Evolutionary conservation across 2,113 vertebrate species (phyloP).

Genomic region (Prunella himalayana): DNA sequence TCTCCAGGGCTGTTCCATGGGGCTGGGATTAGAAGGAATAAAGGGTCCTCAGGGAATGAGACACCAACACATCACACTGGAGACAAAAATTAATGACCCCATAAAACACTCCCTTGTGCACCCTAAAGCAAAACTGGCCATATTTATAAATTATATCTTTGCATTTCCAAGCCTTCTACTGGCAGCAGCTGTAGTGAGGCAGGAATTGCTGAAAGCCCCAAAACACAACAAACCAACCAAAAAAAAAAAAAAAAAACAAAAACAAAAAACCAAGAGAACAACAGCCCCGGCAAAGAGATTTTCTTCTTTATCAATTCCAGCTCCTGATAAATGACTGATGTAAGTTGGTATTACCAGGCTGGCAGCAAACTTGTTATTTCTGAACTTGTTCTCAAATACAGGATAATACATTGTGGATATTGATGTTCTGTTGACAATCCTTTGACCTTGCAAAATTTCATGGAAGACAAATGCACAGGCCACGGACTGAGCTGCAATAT

Average conservation of each 20-base stretch:
- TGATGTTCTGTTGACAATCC: constrained; percentile 16
- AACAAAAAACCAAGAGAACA: background rate
- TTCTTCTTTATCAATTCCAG: background rate
- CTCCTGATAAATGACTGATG: background rate
- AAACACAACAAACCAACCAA: background rate
- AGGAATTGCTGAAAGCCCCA: background rate
- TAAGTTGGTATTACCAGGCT: background rate
- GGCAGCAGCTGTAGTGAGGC: background rate
- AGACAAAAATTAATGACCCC: background rate
- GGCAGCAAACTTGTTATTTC: constrained; percentile 1
- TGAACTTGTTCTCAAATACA: background rate
- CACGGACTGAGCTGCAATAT: background rate
- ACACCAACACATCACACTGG: background rate
- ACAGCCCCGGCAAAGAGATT: background rate
- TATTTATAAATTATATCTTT: constrained; percentile 10
- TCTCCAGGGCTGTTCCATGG: background rate
- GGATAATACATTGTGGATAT: background rate
- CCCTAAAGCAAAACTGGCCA: background rate
- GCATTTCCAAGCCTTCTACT: constrained; percentile 5
- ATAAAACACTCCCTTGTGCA: constrained; percentile 3
- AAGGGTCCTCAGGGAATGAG: background rate
- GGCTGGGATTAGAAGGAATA: background rate
- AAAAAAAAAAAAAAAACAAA: background rate
- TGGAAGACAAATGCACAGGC: background rate
- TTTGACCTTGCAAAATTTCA: constrained; percentile 13